These are phyloP conservation scores for Parascotia fuliginaria DNA, from an alignment of 2,888 invertebrate genomes.

Conservation along the genomic window DNA sequence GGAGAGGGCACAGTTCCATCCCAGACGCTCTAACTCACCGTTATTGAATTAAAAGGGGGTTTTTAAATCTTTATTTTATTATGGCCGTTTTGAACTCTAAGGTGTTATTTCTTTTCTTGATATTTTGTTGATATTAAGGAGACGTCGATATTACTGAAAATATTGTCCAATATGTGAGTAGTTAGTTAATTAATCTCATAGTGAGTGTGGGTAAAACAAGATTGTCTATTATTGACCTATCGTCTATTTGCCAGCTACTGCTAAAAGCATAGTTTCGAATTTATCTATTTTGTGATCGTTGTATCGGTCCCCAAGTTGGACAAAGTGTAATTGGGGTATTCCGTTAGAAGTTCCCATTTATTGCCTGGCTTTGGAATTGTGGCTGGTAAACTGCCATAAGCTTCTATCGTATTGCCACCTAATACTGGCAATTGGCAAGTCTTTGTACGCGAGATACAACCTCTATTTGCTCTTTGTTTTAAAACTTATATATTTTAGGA, in stretches of 20 bases:
- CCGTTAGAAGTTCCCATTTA: neutral
- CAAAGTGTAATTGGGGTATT: slow-evolving; percentile 5
- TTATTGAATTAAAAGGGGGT: slow-evolving; percentile 41
- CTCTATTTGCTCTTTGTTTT: too few species aligned
- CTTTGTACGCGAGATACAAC: neutral
- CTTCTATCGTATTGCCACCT: slow-evolving; percentile 3
- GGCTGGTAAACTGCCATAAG: slow-evolving; percentile 1
- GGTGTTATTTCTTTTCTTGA: slow-evolving; percentile 42
- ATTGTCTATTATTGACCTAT: slow-evolving; percentile 1
- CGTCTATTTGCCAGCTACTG: neutral
- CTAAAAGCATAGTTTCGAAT: neutral
- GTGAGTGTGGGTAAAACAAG: neutral
- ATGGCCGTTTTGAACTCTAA: slow-evolving; percentile 45
- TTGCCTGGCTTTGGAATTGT: neutral
- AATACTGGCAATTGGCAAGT: neutral
- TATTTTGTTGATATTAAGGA: slow-evolving; percentile 37
- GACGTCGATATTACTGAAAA: slow-evolving; percentile 20
- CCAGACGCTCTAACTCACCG: slow-evolving; percentile 14
- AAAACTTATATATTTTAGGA: too few species aligned
- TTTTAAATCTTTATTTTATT: slow-evolving; percentile 56
- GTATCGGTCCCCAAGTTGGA: neutral
- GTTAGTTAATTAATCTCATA: slow-evolving; percentile 11
- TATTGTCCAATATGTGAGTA: slow-evolving; percentile 5
- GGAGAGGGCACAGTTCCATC: slow-evolving; percentile 51
- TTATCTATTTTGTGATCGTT: slow-evolving; percentile 3